Evolutionary conservation across 2,113 vertebrate genomes (phyloP).

Genomic region (Planiliza haematocheilus): DNA sequence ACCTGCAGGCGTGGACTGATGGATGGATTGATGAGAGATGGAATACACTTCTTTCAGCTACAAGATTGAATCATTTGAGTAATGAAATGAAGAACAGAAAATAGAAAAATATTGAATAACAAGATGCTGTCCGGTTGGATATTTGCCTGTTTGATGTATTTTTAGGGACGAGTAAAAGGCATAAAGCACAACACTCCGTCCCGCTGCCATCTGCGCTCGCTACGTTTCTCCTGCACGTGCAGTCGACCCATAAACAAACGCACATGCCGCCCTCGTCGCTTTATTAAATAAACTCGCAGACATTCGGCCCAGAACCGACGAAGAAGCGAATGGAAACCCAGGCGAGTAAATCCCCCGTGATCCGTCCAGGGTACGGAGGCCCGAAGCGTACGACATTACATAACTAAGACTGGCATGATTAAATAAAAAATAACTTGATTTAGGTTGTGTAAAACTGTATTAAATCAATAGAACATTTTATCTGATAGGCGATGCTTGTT

Average conservation of each 20-base stretch:
- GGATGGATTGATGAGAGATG: neutral
- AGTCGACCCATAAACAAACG: neutral
- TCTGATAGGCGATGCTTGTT: too few relatives aligned
- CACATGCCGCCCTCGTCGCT: neutral
- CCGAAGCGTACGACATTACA: neutral
- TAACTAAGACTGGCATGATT: neutral
- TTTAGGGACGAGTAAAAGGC: slow-evolving; percentile 17
- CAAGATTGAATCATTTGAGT: neutral
- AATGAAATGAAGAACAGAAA: too few relatives aligned
- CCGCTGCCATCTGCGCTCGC: slow-evolving; percentile 45
- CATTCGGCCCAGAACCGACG: neutral
- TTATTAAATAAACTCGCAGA: slow-evolving; percentile 29
- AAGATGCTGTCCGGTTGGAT: neutral
- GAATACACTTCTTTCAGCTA: slow-evolving; percentile 3
- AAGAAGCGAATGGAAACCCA: neutral
- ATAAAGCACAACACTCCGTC: slow-evolving; percentile 10
- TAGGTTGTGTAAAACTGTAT: neutral
- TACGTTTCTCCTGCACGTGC: slow-evolving; percentile 29
- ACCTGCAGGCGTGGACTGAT: slow-evolving; percentile 9
- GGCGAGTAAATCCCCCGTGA: neutral
- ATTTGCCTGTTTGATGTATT: slow-evolving; percentile 1
- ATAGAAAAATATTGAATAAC: too few relatives aligned
- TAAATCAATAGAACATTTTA: too few relatives aligned
- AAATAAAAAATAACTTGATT: neutral
- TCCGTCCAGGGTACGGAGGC: neutral